Base-by-base conservation (phyloP, 2,797 vertebrate species). In the Danio jaintianensis region DNA sequence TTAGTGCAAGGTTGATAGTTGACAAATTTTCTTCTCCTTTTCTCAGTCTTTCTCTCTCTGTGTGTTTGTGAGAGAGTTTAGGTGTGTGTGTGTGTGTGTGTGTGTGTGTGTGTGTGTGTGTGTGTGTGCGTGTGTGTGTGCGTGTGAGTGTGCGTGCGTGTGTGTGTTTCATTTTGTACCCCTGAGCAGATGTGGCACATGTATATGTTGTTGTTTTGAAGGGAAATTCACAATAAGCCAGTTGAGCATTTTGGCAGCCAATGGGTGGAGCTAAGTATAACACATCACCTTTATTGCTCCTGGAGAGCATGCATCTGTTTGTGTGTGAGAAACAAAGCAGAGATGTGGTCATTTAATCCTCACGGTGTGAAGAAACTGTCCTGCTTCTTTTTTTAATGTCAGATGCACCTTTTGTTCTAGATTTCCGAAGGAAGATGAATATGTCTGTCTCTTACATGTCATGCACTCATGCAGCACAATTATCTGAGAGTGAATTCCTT, bases 361-460 rank as follows among this genome's bases (percentile, higher is more conserved):
- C 22, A 18, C 59, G 29, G 67, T 59, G 36, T 73, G 63, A 71
- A 52, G 56, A 82, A 43, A 42, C 53, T 48, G 16, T 66, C 52
- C 40, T 42, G 18, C 62, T 36, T 62, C 22, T 13, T 67, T 50
- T 61, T 16, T 5, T 77, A 59, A 79, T 50, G 53, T 70, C 45
- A 42, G 43, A 79, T 50, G 75, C 64, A 75, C 12, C 66, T 78
- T 83, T 29, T 29, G 81, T 75, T 84, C 74, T 73, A 73, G 63
- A 83, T 84, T 84, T 81, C 72, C 58, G 55, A 81, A 73, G 62
- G 73, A 61, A 45, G 61, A 82, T 75, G 6, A 73, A 82, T 82
- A 52, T 40, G 22, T 55, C 29, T 56, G 18, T 52, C n/a, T 45
- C 52, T 61, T 42, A 53, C 20, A 53, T 76, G 58, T 38, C 73